Conservation (phyloP, 2,888 invertebrate species). For the Orgyia antiqua region DNA sequence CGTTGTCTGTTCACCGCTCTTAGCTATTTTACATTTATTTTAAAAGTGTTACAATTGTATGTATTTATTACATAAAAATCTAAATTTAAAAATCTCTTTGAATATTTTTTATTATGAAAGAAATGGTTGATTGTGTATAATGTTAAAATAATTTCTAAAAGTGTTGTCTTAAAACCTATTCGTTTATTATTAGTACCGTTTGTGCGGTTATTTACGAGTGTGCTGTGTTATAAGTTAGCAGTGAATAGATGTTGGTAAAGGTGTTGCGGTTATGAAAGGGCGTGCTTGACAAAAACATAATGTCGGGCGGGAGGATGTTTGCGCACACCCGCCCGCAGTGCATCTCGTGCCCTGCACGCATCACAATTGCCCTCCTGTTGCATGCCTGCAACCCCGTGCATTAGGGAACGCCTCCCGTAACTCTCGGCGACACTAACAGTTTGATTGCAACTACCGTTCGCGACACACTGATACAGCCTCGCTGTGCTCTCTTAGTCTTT, state of each 20-base stretch:
- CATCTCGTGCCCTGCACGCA: constrained; percentile 21
- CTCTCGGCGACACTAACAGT: constrained; percentile 10
- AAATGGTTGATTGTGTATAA: no score
- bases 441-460: constrained; percentile 15
- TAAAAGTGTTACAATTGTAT: no score
- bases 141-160: no score
- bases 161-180: no score
- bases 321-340: constrained; percentile 40
- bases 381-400: constrained; percentile 40
- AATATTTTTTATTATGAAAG: no score
- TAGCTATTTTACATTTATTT: neutral
- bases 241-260: no score
- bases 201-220: no score
- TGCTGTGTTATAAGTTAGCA: no score
- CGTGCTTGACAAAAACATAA: constrained; percentile 31
- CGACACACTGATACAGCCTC: constrained; percentile 16
- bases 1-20: constrained; percentile 14
- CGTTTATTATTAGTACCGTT: no score
- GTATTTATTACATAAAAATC: no score
- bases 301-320: constrained; percentile 47
- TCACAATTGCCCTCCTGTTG: constrained; percentile 27
- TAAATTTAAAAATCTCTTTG: no score
- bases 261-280: constrained; percentile 25
- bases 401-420: constrained; percentile 40
- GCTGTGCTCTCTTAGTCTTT: neutral